Evolutionary conservation across 1,140 invertebrate species (phyloP), one percentile per base, ranked within the genome.

Genomic region (Ridgeia piscesae): DNA sequence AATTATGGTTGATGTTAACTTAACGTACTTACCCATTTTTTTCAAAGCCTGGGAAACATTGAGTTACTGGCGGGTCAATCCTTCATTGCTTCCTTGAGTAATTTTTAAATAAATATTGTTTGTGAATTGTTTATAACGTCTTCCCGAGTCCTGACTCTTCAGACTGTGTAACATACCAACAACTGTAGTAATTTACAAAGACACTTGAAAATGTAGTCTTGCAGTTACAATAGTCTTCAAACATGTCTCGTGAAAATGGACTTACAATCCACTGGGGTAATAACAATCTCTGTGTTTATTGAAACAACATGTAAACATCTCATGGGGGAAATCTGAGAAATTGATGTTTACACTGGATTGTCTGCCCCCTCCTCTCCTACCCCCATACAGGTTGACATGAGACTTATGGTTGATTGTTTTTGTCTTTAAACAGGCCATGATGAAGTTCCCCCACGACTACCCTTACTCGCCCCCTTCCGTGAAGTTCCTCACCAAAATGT

Each of bases 401-500:
- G 58, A 77, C 58, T 77, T 77, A 77, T 31, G 27, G 58, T 8
- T 77, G 58, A 77, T 77, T 77, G 17, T 91, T 34, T 33, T 92
- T 95, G 96, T 95, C 95, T 94, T 93, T 98, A n/a, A 98, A 89
- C 97, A 99, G 98, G 99, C 99, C 95, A 97, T 98, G 95, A 98
- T 99, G 98, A 99, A 99, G 96, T 99, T 99, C 96, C 99, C 99
- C 92, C 96, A 97, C 94, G 99, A 99, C 96, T 99, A 99, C 96
- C 99, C 99, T 91, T 99, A 99, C 96, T 99, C 98, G 94, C 99
- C 99, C 93, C 99, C 99, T 93, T 98, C 98, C 94, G 98, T 99
- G 17, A 94, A 98, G 94, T 99, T 99, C 97, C 97, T 99, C 95
- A 99, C 98, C 93, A 99, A 99, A 97, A 98, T 99, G 94, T 99